Base-by-base conservation (phyloP, 2,797 vertebrate genomes). In the Sciurus carolinensis region DNA sequence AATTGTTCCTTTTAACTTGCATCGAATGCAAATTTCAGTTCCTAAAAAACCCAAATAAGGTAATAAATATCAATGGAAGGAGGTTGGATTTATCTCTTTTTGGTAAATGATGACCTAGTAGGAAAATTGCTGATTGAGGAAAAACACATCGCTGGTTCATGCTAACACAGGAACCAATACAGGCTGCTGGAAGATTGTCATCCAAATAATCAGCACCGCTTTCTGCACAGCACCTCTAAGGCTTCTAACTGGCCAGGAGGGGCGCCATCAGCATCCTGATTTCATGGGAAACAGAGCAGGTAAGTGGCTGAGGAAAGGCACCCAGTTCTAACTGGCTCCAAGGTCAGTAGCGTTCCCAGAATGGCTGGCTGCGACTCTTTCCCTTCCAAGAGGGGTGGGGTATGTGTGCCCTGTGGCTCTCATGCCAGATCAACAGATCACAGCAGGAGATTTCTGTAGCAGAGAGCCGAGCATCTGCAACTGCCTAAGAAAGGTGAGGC, bases 11-110 rank as follows among this genome's bases (percentile, higher is more conserved):
- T 95, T 88, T 79, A 89, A 95, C 86, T 94, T 98, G 95, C 91
- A 59, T 3, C 22, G 52, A 85, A 95, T 47, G 97, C 97, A 96
- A 79, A 97, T 97, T 97, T 98, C 96, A 81, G 94, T 97, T 98
- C 97, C 97, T 94, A 20, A 96, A 97, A 97, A 94, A 57, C 3
- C 5, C 85, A 76, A 95, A 87, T 93, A 97, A 62, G 15, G 95
- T 26, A 59, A 66, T 76, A 50, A 39, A 42, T 90, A 62, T 59
- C 52, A 91, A 95, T 64, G 88, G 67, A 96, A 96, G 94, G 47
- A 93, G 59, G 44, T 54, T 22, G 57, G 73, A 82, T 92, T 88
- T 79, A 47, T 95, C 10, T 66, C 26, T 88, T 96, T 95, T 90
- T 47, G 57, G 54, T 82, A 72, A 97, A 87, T 96, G 96, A 96